A percentile compares a stretch with the other conserved stretches of the same genome.
phyloP scores from a whole-genome alignment of 1,140 invertebrate species.

The Sinonovacula constricta region DNA sequence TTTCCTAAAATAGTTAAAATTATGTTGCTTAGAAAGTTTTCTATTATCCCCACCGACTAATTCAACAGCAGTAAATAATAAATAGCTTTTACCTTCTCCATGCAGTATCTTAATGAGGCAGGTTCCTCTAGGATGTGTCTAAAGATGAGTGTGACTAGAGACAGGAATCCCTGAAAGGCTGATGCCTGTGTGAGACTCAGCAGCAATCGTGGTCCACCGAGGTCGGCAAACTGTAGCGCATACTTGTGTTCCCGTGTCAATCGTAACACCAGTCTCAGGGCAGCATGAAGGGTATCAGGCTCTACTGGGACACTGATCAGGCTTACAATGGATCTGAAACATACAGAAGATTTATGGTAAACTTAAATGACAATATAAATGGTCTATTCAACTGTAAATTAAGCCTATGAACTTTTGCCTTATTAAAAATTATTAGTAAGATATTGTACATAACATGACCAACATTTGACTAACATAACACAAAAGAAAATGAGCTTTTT shows the following conservation, averaged over 20 bases:
- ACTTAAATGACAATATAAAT: no score
- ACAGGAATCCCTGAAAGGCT: conserved; percentile 88
- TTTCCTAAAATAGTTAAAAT: no score
- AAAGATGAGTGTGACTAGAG: conserved; percentile 89
- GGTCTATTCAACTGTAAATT: no score
- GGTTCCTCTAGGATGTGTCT: conserved; percentile 92
- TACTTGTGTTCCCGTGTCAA: conserved; percentile 88
- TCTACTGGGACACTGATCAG: conserved; percentile 86
- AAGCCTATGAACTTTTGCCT: no score
- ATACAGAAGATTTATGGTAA: no score
- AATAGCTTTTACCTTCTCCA: conserved; percentile 84
- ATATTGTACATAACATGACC: no score
- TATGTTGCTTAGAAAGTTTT: no score
- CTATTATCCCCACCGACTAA: no score
- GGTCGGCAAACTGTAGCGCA: conserved; percentile 86
- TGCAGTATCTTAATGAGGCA: conserved; percentile 86
- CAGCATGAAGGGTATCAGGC: conserved; percentile 88
- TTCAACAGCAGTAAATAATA: background rate
- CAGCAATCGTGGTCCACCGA: conserved; percentile 87
- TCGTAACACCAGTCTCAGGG: conserved; percentile 87
- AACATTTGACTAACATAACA: no score
- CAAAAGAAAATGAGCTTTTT: no score
- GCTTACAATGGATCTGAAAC: conserved; percentile 85
- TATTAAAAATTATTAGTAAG: no score
- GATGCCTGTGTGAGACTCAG: conserved; percentile 86